Base-by-base conservation (phyloP, 1,140 invertebrate genomes). In the Olivierus martensii region DNA sequence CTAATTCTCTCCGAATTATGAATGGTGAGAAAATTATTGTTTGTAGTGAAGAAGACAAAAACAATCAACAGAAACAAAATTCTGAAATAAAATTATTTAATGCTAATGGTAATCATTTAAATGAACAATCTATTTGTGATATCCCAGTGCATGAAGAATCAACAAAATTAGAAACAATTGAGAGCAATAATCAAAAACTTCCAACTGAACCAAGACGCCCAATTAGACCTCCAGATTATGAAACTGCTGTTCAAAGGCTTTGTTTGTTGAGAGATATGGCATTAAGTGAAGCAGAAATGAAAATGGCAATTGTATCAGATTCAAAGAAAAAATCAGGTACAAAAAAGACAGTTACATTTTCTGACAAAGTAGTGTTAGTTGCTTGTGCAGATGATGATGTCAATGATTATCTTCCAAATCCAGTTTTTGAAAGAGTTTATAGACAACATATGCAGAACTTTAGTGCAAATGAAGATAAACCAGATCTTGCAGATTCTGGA, bases 261-360 rank as follows among this genome's bases (percentile, higher is more conserved):
- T 51, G 53, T 41, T 45, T 56, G n/a, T 19, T 51, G 9, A 43
- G 41, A 21, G 54, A 52, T 11, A 44, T 46, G 11, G 41, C 42
- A n/a, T n/a, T n/a, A n/a, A n/a, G n/a, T n/a, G n/a, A n/a, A n/a
- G n/a, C n/a, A n/a, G n/a, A n/a, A n/a, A n/a, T n/a, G n/a, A 17
- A 43, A 7, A 42, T 36, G 2, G 41, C 41, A 3, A 49, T 53
- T 35, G 12, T 52, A 6, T 46, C 51, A 17, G 43, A 61, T 34
- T 46, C 46, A 15, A 62, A 57, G 49, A 65, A 62, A 49, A 62
- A 63, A 41, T 61, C 59, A 28, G 56, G 55, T 11, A 43, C 47
- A n/a, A 92, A 92, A 74, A 92, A 92, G 66, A 88, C 84, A 60
- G 89, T 93, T 1, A 90, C 87, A 0, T 93, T 93, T 67, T 91